These are phyloP conservation scores for Coccyzus lansbergi DNA, from an alignment of 2,797 vertebrate genomes.

Conservation along the genomic window DNA sequence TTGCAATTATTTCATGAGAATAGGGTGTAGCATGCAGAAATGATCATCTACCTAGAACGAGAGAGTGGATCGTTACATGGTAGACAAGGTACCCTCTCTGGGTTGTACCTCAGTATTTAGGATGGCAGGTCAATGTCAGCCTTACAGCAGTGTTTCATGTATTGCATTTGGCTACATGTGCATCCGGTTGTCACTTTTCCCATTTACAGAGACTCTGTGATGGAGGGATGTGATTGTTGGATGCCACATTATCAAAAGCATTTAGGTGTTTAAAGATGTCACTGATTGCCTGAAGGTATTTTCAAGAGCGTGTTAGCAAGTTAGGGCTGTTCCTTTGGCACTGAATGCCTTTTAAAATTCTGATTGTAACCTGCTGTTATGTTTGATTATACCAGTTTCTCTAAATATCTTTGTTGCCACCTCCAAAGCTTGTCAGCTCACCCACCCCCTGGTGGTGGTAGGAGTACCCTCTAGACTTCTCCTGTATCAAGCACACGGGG, in stretches of 20 bases:
- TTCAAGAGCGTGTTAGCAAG: neutral
- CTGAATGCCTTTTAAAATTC: neutral
- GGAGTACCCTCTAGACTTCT: neutral
- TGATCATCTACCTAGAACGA: neutral
- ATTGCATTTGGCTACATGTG: neutral
- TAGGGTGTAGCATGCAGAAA: neutral
- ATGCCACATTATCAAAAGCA: constrained; percentile 1
- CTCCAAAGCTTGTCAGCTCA: neutral
- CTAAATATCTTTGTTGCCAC: neutral
- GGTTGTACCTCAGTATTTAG: neutral
- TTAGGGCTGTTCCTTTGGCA: neutral
- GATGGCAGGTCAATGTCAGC: neutral
- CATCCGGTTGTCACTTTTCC: neutral
- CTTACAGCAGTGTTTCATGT: neutral
- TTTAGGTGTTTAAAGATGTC: constrained; percentile 17
- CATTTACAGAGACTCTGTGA: neutral
- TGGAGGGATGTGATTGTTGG: neutral
- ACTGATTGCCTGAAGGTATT: constrained; percentile 22
- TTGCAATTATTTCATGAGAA: neutral
- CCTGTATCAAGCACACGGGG: neutral
- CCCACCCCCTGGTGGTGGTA: neutral
- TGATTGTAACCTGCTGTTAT: neutral
- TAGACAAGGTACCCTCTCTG: neutral
- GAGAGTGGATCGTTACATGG: neutral
- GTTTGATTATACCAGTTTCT: neutral